phyloP scores from a whole-genome alignment of 2,113 vertebrate genomes.

The Osmerus eperlanus region DNA sequence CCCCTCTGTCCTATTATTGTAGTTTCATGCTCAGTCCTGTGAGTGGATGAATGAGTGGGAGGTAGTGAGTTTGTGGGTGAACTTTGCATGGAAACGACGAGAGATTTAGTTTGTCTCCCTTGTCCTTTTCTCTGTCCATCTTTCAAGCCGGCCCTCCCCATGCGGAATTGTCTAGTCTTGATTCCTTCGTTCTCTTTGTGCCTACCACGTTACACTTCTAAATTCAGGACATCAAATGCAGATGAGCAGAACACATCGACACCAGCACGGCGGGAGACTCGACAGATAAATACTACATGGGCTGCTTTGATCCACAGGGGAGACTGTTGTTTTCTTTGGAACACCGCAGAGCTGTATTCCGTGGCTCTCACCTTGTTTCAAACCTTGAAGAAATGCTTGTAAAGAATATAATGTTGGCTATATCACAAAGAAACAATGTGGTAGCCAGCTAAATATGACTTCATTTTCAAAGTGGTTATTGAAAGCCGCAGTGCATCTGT shows the following conservation, averaged over 20 bases:
- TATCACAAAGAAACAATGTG: too few species aligned
- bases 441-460: too few species aligned
- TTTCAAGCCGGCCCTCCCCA: neutral
- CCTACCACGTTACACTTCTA: neutral
- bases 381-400: slow-evolving; percentile 15
- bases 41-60: neutral
- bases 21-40: slow-evolving; percentile 27
- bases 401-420: slow-evolving; percentile 2
- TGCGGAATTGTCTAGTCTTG: slow-evolving; percentile 24
- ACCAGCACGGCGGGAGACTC: slow-evolving; percentile 11
- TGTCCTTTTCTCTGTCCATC: slow-evolving; percentile 7
- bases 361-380: slow-evolving; percentile 21
- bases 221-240: slow-evolving; percentile 32
- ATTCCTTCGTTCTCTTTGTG: slow-evolving; percentile 28
- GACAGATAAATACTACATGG: slow-evolving; percentile 32
- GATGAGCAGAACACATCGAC: slow-evolving; percentile 30
- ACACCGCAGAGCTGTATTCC: slow-evolving; percentile 3
- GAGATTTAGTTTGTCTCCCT: slow-evolving; percentile 11
- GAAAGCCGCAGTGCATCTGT: too few species aligned
- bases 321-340: slow-evolving; percentile 27
- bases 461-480: too few species aligned
- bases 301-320: slow-evolving; percentile 35
- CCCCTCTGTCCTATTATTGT: slow-evolving; percentile 34
- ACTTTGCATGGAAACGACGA: neutral
- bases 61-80: neutral